Conservation (phyloP, 2,888 invertebrate species). For the Polydrusus cervinus region DNA sequence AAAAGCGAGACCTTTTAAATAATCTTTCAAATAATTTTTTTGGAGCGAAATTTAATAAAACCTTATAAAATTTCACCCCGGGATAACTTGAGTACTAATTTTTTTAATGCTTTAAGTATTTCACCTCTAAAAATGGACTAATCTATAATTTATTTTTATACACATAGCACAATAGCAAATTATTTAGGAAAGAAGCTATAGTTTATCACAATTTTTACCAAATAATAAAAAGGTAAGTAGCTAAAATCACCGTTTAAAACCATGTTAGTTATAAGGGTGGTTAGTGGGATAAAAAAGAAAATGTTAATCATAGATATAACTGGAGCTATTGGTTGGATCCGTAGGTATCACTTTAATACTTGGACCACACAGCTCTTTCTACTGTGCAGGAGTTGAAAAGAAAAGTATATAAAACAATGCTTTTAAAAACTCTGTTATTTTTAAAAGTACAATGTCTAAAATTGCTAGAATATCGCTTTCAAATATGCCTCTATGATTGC, state of each 20-base stretch:
- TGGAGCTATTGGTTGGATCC: constrained; percentile 67
- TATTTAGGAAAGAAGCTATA: constrained; percentile 33
- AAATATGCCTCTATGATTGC: constrained; percentile 1
- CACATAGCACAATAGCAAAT: constrained; percentile 30
- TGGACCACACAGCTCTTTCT: constrained; percentile 67
- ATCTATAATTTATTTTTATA: constrained; percentile 16
- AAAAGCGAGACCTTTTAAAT: constrained; percentile 8
- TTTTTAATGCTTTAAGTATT: constrained; percentile 3
- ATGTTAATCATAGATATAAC: constrained; percentile 50
- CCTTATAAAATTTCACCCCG: neutral
- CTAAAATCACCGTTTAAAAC: constrained; percentile 26
- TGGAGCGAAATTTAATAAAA: constrained; percentile 1
- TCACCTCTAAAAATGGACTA: constrained; percentile 12
- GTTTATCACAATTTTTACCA: constrained; percentile 36
- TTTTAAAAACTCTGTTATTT: neutral
- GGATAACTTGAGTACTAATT: neutral
- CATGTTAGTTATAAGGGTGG: constrained; percentile 33
- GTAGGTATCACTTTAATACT: constrained; percentile 68
- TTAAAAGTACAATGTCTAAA: constrained; percentile 3
- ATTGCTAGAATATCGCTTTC: neutral
- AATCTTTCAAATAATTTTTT: neutral
- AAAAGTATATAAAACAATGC: constrained; percentile 16
- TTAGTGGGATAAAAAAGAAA: constrained; percentile 43
- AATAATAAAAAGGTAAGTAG: constrained; percentile 19
- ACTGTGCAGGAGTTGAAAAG: constrained; percentile 61